phyloP scores from a whole-genome alignment of 2,113 vertebrate genomes.

The Thunnus thynnus region DNA sequence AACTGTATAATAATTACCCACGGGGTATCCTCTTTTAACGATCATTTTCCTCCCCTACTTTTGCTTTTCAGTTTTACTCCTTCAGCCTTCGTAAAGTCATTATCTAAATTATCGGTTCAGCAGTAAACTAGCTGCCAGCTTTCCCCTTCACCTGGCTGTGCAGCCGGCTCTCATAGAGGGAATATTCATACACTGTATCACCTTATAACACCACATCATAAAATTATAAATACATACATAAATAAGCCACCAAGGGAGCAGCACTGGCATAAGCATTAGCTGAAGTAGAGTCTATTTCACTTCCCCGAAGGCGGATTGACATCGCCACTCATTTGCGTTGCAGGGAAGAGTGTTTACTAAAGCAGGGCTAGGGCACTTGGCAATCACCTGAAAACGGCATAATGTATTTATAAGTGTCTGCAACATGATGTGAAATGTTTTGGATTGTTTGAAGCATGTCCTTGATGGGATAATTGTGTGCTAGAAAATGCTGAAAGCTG shows the following conservation, averaged over 20 bases:
- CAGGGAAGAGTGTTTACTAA: slow-evolving; percentile 46
- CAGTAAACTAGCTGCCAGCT: not conserved
- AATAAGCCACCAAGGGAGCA: slow-evolving; percentile 53
- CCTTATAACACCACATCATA: slow-evolving; percentile 46
- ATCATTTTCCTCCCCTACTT: not conserved
- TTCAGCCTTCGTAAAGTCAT: not conserved
- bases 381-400: slow-evolving; percentile 47
- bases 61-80: not conserved
- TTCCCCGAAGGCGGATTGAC: slow-evolving; percentile 33
- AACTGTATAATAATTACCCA: slow-evolving; percentile 31
- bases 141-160: not conserved
- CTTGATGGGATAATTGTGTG: slow-evolving; percentile 27
- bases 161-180: slow-evolving; percentile 19
- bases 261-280: slow-evolving; percentile 27
- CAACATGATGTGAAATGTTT: slow-evolving; percentile 31
- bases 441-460: slow-evolving; percentile 32
- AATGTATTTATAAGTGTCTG: slow-evolving; percentile 28
- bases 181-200: slow-evolving; percentile 33
- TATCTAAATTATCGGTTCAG: slow-evolving; percentile 37
- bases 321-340: slow-evolving; percentile 48
- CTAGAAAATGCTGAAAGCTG: slow-evolving; percentile 13
- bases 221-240: slow-evolving; percentile 62
- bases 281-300: slow-evolving; percentile 50
- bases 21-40: slow-evolving; percentile 26
- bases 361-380: slow-evolving; percentile 27